Base-by-base conservation (phyloP, 2,797 vertebrate species). In the Xerus rutilus region DNA sequence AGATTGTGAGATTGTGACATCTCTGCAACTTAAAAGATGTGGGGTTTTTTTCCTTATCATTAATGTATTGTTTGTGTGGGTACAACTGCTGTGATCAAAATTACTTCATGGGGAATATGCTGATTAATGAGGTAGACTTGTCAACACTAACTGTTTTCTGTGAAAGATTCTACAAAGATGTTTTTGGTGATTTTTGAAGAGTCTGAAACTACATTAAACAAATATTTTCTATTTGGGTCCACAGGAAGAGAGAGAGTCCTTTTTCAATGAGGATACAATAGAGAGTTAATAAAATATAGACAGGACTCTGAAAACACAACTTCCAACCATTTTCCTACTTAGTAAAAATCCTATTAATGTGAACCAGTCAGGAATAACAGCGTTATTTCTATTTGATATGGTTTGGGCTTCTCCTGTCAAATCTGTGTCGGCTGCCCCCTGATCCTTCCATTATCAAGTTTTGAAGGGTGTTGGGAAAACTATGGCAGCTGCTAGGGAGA, bases 321-420 rank as follows among this genome's bases (percentile, higher is more conserved):
- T 86, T 97, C 65, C 95, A 96, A 95, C 86, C 96, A 82, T 74
- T 96, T 98, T 93, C 95, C 91, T 97, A 97, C 65, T 97, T 97
- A 97, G 93, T 96, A 83, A 91, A 86, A 95, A 97, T 95, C 97
- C 95, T 97, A 98, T 96, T 98, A 98, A 98, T 97, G 95, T 98
- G 97, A 98, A 96, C 97, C 76, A 97, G 93, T 90, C 97, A 86
- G 96, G 97, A 97, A 97, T 97, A 98, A 95, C 97, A 97, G 90
- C 93, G 79, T 98, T 98, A 94, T 81, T 98, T 98, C 95, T 96
- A 49, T 97, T 93, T 74, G 87, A 89, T 96, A 94, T 1, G 73
- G 93, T 98, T 98, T 95, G 92, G 83, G 92, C 91, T 96, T 89
- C 94, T 32, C 0, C 76, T 86, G 90, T 97, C 97, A 82, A 97